These are phyloP conservation scores for Calyptommatus sinebrachiatus DNA, from an alignment of 2,113 vertebrate genomes.

Conservation along the genomic window DNA sequence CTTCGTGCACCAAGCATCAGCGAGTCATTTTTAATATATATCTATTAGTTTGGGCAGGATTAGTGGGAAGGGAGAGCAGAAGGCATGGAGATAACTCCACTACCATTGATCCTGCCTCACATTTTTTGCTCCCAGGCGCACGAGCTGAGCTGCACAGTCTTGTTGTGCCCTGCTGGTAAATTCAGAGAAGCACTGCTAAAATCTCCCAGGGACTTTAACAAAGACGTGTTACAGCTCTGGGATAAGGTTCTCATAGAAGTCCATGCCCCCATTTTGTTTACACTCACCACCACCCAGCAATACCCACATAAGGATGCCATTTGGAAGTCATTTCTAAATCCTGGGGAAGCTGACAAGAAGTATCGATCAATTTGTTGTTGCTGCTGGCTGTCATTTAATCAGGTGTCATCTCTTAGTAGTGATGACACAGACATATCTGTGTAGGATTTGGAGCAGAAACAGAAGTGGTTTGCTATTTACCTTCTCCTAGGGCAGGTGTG, in stretches of 20 bases:
- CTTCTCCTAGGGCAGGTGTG: too few relatives aligned
- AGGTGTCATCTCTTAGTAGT: too few relatives aligned
- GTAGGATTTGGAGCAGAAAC: too few relatives aligned
- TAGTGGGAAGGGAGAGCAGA: not conserved
- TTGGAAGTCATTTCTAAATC: not conserved
- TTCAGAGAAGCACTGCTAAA: not conserved
- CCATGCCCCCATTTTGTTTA: too few relatives aligned
- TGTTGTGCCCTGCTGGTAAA: not conserved
- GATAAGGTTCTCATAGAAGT: not conserved
- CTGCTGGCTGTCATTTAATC: too few relatives aligned
- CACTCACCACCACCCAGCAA: not conserved
- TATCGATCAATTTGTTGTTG: too few relatives aligned
- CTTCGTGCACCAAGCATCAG: not conserved
- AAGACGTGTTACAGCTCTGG: not conserved
- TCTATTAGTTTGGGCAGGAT: conserved; percentile 14
- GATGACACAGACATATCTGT: too few relatives aligned
- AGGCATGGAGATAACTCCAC: not conserved
- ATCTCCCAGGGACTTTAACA: too few relatives aligned
- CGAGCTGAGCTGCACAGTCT: not conserved
- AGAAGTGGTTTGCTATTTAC: too few relatives aligned
- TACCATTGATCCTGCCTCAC: not conserved
- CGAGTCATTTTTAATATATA: conserved; percentile 26
- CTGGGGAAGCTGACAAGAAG: not conserved
- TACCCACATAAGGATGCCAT: not conserved
- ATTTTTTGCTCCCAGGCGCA: conserved; percentile 3